Percentiles rank a stretch among this genome's conserved stretches.
Conservation (phyloP, 2,113 vertebrate genomes). For the Melanerpes formicivorus region DNA sequence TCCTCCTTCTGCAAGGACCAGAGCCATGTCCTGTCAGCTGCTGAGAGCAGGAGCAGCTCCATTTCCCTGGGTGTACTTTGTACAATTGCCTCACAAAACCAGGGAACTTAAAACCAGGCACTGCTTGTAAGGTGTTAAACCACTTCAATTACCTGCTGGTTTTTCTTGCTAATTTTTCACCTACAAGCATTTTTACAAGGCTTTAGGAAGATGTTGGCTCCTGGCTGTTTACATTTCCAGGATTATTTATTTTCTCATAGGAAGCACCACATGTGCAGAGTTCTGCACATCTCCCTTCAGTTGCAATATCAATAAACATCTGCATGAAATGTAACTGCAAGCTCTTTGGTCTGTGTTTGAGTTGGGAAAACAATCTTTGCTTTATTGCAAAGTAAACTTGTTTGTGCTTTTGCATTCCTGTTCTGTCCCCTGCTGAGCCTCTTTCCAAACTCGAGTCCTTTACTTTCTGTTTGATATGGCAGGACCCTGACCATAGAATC, state of each 20-base stretch:
- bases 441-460: background rate
- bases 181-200: background rate
- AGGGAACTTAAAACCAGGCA: background rate
- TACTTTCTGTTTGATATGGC: background rate
- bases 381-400: background rate
- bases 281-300: background rate
- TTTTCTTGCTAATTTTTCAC: background rate
- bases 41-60: conserved; percentile 77
- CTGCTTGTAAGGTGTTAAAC: background rate
- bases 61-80: conserved; percentile 67
- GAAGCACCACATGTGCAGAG: background rate
- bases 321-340: background rate
- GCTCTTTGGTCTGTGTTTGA: background rate
- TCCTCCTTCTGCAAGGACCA: conserved; percentile 33
- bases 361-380: background rate
- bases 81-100: background rate
- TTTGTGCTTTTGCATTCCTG: background rate
- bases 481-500: background rate
- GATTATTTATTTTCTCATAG: background rate
- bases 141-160: background rate
- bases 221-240: background rate
- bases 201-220: background rate
- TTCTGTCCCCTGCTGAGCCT: background rate
- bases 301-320: background rate
- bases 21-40: conserved; percentile 73